Conservation (phyloP, 2,113 vertebrate species). For the Bungarus multicinctus region DNA sequence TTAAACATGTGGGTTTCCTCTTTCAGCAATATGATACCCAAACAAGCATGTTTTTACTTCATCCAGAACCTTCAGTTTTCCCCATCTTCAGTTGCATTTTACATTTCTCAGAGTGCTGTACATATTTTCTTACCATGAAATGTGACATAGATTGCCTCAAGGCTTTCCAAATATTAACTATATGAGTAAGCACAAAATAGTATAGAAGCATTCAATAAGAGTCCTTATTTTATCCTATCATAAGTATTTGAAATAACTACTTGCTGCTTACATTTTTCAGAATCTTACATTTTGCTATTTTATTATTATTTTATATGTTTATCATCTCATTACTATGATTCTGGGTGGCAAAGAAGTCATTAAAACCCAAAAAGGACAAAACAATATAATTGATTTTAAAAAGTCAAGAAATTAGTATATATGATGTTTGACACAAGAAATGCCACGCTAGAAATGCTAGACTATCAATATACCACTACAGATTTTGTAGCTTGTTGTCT, state of each 20-base stretch:
- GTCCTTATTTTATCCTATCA: not conserved
- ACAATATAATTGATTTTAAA: not conserved
- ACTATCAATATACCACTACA: not conserved
- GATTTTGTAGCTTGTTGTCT: not conserved
- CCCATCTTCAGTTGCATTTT: conserved; percentile 3
- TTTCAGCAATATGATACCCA: not conserved
- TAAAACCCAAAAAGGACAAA: not conserved
- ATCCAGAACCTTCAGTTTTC: not conserved
- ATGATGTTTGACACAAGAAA: not conserved
- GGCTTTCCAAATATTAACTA: not conserved
- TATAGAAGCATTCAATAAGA: not conserved
- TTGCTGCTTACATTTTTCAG: not conserved
- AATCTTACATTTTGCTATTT: not conserved
- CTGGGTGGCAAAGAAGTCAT: not conserved
- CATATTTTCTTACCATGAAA: not conserved
- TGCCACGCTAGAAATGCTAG: not conserved
- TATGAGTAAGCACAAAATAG: not conserved
- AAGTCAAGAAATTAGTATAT: not conserved
- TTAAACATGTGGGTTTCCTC: not conserved
- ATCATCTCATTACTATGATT: not conserved
- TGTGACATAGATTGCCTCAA: not conserved
- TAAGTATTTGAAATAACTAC: not conserved
- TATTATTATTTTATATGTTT: not conserved
- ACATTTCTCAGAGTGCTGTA: not conserved
- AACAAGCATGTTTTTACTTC: not conserved